A percentile compares a stretch with the other conserved stretches of the same genome.
These are phyloP conservation scores for Oryctes rhinoceros DNA, from an alignment of 1,140 invertebrate species.

Conservation along the genomic window DNA sequence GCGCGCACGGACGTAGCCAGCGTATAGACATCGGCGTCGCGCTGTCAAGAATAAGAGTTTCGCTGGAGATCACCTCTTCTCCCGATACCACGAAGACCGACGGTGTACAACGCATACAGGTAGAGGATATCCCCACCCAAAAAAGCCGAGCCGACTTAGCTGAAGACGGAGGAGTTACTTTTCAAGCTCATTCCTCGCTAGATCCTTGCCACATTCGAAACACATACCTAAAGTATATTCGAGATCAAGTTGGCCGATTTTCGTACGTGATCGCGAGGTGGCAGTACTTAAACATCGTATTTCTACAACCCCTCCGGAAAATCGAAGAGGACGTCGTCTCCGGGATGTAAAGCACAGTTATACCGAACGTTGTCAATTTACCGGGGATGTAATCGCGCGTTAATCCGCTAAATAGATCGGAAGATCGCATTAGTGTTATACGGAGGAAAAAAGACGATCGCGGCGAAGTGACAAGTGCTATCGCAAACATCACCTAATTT, in stretches of 20 bases:
- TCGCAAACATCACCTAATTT: slow-evolving; percentile 47
- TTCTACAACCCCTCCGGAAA: too few species aligned
- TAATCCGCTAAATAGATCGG: neutral
- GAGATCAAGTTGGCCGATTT: too few species aligned
- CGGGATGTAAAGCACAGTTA: too few species aligned
- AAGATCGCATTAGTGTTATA: neutral
- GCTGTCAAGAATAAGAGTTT: slow-evolving; percentile 5
- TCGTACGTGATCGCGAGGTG: neutral
- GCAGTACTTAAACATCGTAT: neutral
- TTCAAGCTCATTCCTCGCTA: slow-evolving; percentile 50
- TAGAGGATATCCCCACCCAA: slow-evolving; percentile 46
- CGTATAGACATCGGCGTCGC: too few species aligned
- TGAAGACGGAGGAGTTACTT: slow-evolving; percentile 52
- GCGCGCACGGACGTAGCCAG: neutral
- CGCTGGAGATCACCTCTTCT: neutral
- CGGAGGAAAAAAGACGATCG: neutral
- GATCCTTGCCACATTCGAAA: slow-evolving; percentile 44
- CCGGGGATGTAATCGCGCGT: too few species aligned
- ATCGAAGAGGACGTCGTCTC: too few species aligned
- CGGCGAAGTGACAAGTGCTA: slow-evolving; percentile 48
- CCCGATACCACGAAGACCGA: neutral
- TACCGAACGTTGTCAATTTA: too few species aligned
- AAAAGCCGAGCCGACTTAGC: slow-evolving; percentile 41
- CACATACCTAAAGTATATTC: too few species aligned
- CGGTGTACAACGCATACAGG: neutral